These are phyloP conservation scores for Hiodon alosoides DNA, from an alignment of 2,113 vertebrate species.

Conservation along the genomic window DNA sequence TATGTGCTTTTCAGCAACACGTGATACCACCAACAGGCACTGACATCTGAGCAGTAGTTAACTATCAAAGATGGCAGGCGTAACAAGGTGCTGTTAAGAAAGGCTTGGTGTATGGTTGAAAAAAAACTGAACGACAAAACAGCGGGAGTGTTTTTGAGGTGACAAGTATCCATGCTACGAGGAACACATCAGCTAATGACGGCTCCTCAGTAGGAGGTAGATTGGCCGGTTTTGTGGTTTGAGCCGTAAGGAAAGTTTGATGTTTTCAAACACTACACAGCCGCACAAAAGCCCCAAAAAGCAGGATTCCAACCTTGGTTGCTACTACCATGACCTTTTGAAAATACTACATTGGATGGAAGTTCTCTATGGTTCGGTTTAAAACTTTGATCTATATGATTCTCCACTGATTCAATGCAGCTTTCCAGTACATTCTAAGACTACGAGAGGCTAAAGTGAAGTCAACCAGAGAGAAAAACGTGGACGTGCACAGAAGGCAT, in stretches of 20 bases:
- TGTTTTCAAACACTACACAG: neutral
- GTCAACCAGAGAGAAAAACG: no score
- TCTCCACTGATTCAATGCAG: neutral
- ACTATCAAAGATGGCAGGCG: neutral
- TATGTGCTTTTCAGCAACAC: neutral
- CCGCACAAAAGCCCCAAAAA: neutral
- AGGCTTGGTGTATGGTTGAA: neutral
- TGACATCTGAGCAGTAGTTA: neutral
- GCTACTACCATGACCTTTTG: neutral
- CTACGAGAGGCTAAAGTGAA: no score
- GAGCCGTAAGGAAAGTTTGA: neutral
- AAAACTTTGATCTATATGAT: neutral
- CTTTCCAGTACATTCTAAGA: no score
- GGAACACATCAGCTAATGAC: neutral
- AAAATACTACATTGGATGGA: neutral
- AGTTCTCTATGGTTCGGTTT: neutral
- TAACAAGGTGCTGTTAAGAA: neutral
- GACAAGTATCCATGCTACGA: neutral
- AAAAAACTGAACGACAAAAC: neutral
- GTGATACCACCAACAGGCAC: neutral
- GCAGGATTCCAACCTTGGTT: conserved; percentile 6
- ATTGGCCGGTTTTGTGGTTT: conserved; percentile 2
- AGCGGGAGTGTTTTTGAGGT: conserved; percentile 2
- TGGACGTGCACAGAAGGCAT: no score
- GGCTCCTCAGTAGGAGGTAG: conserved; percentile 7